These are phyloP conservation scores for Acrobasis consociella DNA, from an alignment of 2,888 invertebrate genomes.

Conservation along the genomic window DNA sequence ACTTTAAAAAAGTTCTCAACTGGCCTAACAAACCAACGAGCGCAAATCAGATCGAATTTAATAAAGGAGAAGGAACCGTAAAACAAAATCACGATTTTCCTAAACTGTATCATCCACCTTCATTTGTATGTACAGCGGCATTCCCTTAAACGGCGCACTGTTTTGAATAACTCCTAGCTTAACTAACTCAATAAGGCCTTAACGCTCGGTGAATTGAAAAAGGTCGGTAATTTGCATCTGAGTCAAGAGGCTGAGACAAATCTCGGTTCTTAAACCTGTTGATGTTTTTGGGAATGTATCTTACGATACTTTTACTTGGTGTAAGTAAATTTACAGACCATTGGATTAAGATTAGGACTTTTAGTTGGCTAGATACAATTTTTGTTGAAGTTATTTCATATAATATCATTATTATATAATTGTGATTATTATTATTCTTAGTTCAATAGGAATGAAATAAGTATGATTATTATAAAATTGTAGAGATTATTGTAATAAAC, in stretches of 20 bases:
- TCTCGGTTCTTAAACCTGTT: slow-evolving; percentile 44
- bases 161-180: slow-evolving; percentile 72
- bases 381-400: too few relatives aligned
- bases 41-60: slow-evolving; percentile 8
- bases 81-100: slow-evolving; percentile 22
- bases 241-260: slow-evolving; percentile 41
- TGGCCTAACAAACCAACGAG: slow-evolving; percentile 21
- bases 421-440: too few relatives aligned
- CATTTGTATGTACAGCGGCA: slow-evolving; percentile 60
- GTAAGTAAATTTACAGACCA: not conserved
- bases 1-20: not conserved
- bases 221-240: slow-evolving; percentile 69
- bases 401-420: too few relatives aligned
- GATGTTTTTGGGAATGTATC: slow-evolving; percentile 23
- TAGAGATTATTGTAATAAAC: too few relatives aligned
- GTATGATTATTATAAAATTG: too few relatives aligned
- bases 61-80: slow-evolving; percentile 1
- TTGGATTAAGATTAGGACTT: not conserved
- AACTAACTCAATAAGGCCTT: slow-evolving; percentile 72
- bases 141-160: slow-evolving; percentile 58
- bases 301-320: not conserved
- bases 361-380: not conserved
- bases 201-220: slow-evolving; percentile 68
- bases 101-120: slow-evolving; percentile 33
- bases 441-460: too few relatives aligned